A percentile compares a stretch with the other conserved stretches of the same genome.
phyloP scores from a whole-genome alignment of 2,888 invertebrate species.

The Amorpha juglandis region DNA sequence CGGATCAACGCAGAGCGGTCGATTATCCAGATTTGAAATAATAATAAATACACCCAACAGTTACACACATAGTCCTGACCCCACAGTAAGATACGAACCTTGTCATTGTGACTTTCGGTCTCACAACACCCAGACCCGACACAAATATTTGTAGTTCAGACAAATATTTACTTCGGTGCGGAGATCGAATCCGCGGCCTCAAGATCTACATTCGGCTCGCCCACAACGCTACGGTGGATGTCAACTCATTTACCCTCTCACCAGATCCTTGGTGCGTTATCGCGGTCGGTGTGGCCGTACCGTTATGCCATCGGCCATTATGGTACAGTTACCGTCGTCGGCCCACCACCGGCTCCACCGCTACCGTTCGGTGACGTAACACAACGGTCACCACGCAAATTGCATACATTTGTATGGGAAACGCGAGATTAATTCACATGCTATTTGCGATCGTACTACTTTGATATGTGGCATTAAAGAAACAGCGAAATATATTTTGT shows the following conservation, averaged over 20 bases:
- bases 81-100: no score
- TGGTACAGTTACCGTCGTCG: slow-evolving; percentile 14
- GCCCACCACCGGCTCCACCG: background rate
- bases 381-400: slow-evolving; percentile 2
- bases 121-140: no score
- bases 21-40: slow-evolving; percentile 94
- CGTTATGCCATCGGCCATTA: slow-evolving; percentile 12
- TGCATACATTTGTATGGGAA: slow-evolving; percentile 20
- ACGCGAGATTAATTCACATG: background rate
- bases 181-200: no score
- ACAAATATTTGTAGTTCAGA: no score
- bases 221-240: no score
- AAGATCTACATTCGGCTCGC: no score
- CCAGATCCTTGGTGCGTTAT: slow-evolving; percentile 4
- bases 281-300: slow-evolving; percentile 9
- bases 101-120: no score
- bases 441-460: background rate
- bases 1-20: slow-evolving; percentile 92
- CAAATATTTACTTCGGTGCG: no score
- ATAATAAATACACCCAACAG: no score
- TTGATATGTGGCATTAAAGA: background rate
- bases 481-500: no score
- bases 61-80: no score
- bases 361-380: slow-evolving; percentile 16
- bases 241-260: background rate